Evolutionary conservation across 2,797 vertebrate genomes (phyloP), one percentile per base, ranked within the genome.

Genomic region (Serranus cabrilla): DNA sequence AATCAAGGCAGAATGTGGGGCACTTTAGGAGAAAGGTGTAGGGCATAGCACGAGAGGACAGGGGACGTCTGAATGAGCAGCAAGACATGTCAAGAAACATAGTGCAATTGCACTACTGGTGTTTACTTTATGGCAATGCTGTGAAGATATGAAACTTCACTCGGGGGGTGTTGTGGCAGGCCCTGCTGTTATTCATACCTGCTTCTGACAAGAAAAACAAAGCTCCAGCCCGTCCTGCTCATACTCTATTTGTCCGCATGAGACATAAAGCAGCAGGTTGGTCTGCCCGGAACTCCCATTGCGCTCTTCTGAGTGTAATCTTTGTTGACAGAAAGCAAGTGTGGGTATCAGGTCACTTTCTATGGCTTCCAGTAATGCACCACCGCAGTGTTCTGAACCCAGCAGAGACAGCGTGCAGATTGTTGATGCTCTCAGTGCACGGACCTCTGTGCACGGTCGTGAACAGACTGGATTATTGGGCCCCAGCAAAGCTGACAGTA

Each of bases 311-410:
- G 90, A 93, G 81, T 65, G 86, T 94, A 95, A 94, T 94, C 92
- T 93, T 84, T 93, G 93, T 92, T 95, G 94, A 94, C 94, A 94
- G 91, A 93, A 92, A 94, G 90, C 89, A 90, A 94, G 93, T 93
- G 89, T 87, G 86, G 90, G 83, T 92, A 94, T 94, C 91, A 92
- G 91, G 92, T 95, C 93, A 91, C 92, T 93, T 93, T 93, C 90
- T 73, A 57, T 76, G 86, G 91, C 82, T 89, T 88, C 83, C 90
- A 90, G 91, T 91, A 91, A 91, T 87, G 81, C 85, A 82, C 83
- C 82, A 54, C 70, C 82, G 55, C 88, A 67, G 85, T 69, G 68
- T 51, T 85, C 71, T 69, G 74, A 78, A 79, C 78, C 85, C 87
- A 82, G 76, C 78, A 57, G 85, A 85, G 80, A 79, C 86, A 65